Conservation (phyloP, 2,113 vertebrate genomes). For the Fulica atra region DNA sequence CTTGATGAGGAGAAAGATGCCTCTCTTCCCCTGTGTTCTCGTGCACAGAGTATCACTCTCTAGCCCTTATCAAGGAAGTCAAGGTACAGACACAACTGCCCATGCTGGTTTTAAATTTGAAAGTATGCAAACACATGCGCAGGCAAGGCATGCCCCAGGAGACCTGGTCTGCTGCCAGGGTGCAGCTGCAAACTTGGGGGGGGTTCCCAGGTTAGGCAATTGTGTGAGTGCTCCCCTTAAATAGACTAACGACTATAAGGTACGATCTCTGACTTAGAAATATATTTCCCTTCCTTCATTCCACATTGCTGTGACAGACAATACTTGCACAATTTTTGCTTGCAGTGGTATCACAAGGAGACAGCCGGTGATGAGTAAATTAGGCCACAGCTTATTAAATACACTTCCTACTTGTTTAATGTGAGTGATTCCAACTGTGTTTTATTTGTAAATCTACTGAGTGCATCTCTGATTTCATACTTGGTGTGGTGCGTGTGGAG, state of each 20-base stretch:
- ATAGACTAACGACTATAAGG: not conserved
- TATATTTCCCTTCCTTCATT: not conserved
- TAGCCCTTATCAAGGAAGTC: not conserved
- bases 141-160: not conserved
- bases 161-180: not conserved
- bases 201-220: not conserved
- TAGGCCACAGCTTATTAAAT: not conserved
- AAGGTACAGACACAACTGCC: not conserved
- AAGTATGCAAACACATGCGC: not conserved
- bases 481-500: not conserved
- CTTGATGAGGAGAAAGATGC: not conserved
- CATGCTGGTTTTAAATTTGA: not conserved
- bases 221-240: not conserved
- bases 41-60: not conserved
- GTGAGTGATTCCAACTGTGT: not conserved
- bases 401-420: not conserved
- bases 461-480: not conserved
- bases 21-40: not conserved
- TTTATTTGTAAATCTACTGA: not conserved
- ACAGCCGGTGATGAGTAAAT: not conserved
- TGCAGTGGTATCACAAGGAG: not conserved
- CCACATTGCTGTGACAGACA: rapidly evolving
- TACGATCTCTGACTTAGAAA: not conserved
- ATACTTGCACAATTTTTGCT: not conserved
- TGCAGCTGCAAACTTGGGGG: not conserved